Base-by-base conservation (phyloP, 2,113 vertebrate species). In the Perca schrenkii region DNA sequence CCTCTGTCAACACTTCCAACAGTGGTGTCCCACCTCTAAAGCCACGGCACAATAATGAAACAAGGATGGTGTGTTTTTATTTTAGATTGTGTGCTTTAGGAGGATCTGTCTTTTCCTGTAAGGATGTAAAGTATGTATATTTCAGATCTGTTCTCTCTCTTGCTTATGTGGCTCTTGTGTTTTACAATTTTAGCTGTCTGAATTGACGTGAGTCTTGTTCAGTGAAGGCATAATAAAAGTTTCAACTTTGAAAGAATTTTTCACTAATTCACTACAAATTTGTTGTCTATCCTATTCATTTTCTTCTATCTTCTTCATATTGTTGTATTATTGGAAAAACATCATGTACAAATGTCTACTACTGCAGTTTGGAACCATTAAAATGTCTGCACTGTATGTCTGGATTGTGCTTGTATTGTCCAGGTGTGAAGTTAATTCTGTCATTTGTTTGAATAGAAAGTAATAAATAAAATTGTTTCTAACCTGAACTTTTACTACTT, bases 1-100 rank as follows among this genome's bases (percentile, higher is more conserved):
- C 83, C 83, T 3, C 66, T 88, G 50, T 57, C 88, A 28, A 13
- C 84, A 15, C 72, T 92, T 2, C 93, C 93, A 12, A 83, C 88
- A 15, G 82, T 49, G 2, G 57, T 56, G 40, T 74, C 87, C 19
- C 68, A 8, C 2, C 43, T 86, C 58, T 93, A 56, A 81, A 40
- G 6, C 50, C 13, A 28, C 57, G 40, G 40, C 56, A 47, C 34
- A 47, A 1, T 14, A 2, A 58, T 46, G 4, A 1, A 1, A 77
- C 21, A 58, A 66, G 12, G 16, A 46, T 34, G 19, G 4, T 22
- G 11, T 40, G 2, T 0, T 56, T 74, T 74, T 22, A 16, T 56
- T 69, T 65, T 14, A 6, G 14, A 13, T 16, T 3, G 10, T 72
- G 36, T 65, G 46, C 46, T 70, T 58, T 10, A 71, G 15, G 15